Evolutionary conservation across 2,797 vertebrate genomes (phyloP), one percentile per base, ranked within the genome.

Genomic region (Allenopithecus nigroviridis): DNA sequence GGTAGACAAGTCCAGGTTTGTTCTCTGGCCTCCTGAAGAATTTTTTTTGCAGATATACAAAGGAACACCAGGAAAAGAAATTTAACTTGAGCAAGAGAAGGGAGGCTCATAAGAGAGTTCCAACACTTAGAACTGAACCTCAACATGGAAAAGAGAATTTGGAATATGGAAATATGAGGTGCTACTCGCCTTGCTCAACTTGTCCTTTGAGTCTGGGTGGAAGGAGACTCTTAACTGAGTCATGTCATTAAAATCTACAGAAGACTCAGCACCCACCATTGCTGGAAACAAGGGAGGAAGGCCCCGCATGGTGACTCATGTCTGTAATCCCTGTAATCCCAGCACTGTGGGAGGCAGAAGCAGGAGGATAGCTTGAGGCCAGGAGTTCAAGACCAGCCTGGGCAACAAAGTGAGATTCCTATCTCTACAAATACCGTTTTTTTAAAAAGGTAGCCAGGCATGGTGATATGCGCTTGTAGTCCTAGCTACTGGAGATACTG

Each of bases 361-460:
- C 50, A 53, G 50, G 50, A 19, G 50, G 19, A 53, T 19, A 53
- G 19, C 50, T 53, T 53, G 50, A 53, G 50, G 50, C 50, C 50
- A 53, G 50, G 50, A 53, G 19, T 53, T 53, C 2, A 0, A 53
- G 6, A 53, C 50, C 50, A 53, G 50, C 50, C 50, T 53, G 50
- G 50, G 50, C 50, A 53, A 53, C 17, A 53, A 8, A 53, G 19
- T 53, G 50, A 53, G 50, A 53, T 53, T 1, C 50, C 50, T 53
- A 21, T 53, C 50, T 53, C 50, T 53, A 53, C 50, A 53, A 53
- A 53, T 53, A 21, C 19, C 7, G 2, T 53, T 53, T 53, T 53
- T 14, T 5, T 0, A 16, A 48, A 48, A 48, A 48, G 5, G 14
- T 48, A 21, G 19, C 17, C 50, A 53, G 50, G 50, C 17, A 19